Evolutionary conservation across 1,140 invertebrate genomes (phyloP).

Genomic region (Drosophila paulistorum): DNA sequence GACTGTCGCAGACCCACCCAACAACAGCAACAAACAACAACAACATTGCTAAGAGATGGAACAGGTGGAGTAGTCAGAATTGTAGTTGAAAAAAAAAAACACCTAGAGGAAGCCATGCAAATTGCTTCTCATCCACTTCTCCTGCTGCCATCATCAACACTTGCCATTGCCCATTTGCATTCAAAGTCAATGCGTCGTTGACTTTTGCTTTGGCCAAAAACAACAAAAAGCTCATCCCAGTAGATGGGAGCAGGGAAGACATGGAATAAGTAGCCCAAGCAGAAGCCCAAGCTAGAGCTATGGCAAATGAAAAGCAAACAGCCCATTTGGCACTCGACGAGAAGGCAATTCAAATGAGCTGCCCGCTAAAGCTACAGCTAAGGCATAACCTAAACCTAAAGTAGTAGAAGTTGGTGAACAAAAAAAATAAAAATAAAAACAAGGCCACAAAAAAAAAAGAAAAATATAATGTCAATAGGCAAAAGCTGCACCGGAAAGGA

Average conservation of each 20-base stretch:
- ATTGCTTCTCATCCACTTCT: constrained; percentile 55
- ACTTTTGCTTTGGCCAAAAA: constrained; percentile 61
- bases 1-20: constrained; percentile 42
- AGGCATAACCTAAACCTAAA: not conserved
- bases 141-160: constrained; percentile 14
- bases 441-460: not conserved
- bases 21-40: constrained; percentile 25
- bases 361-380: not conserved
- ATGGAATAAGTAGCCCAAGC: not conserved
- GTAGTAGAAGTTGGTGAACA: not conserved
- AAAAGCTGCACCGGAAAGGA: not conserved
- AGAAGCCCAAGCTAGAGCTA: not conserved
- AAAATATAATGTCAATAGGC: constrained; percentile 2
- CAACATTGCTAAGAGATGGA: constrained; percentile 18
- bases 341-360: constrained; percentile 54
- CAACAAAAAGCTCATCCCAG: not conserved
- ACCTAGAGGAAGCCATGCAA: constrained; percentile 63
- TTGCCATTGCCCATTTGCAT: constrained; percentile 64
- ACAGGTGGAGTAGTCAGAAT: not conserved
- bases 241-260: too few species aligned
- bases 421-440: not conserved
- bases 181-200: constrained; percentile 71
- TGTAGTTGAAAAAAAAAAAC: constrained; percentile 15
- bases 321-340: constrained; percentile 27
- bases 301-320: constrained; percentile 57